Base-by-base conservation (phyloP, 92 coral and sea anemone genomes). In the Scolanthus callimorphus region DNA sequence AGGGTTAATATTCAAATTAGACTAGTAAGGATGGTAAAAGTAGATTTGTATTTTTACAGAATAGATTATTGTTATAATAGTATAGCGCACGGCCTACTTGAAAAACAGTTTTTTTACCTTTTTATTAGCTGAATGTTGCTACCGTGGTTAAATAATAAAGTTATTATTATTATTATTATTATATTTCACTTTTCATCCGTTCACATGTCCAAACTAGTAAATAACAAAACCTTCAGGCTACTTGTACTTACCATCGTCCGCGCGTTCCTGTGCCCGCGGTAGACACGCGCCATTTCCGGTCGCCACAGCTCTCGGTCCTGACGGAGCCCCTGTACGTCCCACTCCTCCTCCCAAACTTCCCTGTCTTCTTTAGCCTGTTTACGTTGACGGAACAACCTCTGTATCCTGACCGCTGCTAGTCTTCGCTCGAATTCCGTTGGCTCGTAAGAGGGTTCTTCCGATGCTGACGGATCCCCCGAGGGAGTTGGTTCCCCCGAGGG, bases 201-300 rank as follows among this genome's bases (percentile, higher is more conserved):
- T n/a, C n/a, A n/a, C n/a, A n/a, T n/a, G n/a, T n/a, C n/a, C n/a
- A n/a, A n/a, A n/a, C n/a, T n/a, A n/a, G n/a, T n/a, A n/a, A n/a
- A n/a, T n/a, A n/a, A n/a, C n/a, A n/a, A n/a, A n/a, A n/a, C n/a
- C n/a, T n/a, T n/a, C n/a, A n/a, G n/a, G n/a, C n/a, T n/a, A n/a
- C n/a, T 22, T 17, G 6, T 9, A 60, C 90, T 68, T 69, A 94
- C 99, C 96, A 94, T 94, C 2, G 99, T 94, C n/a, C 99, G 90
- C 1, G 95, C 96, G 31, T 94, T 94, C 22, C 99, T 76, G 49
- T 94, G 99, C 17, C 99, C 99, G 34, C 73, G 80, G 65, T 69
- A 94, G 26, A 94, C 85, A 38, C 78, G 76, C 10, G 73, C 85
- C 86, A 86, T 90, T 39, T 92, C 80, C 11, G 98, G 95, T 29